Percentiles rank a stretch among this genome's conserved stretches.
phyloP scores from a whole-genome alignment of 2,888 invertebrate species.

The Phrixothrix hirtus region DNA sequence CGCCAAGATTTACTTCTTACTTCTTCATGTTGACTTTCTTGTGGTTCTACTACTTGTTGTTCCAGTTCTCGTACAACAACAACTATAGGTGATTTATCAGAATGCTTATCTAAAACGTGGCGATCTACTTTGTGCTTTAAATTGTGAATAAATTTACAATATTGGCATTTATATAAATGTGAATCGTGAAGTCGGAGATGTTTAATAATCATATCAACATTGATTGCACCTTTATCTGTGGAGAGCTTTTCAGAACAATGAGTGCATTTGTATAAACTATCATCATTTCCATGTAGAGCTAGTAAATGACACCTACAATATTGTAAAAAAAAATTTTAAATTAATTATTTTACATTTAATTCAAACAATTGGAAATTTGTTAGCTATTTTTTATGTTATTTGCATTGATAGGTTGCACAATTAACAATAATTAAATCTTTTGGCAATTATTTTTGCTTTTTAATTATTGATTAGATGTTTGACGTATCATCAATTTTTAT shows the following conservation, averaged over 20 bases:
- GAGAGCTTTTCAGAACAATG: constrained; percentile 69
- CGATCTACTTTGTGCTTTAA: constrained; percentile 66
- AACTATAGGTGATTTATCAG: constrained; percentile 56
- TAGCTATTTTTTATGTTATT: too few relatives aligned
- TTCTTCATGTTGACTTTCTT: constrained; percentile 16
- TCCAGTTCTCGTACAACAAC: constrained; percentile 57
- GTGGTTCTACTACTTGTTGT: constrained; percentile 40
- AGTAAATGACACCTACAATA: constrained; percentile 66
- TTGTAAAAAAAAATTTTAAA: background rate
- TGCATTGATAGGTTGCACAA: too few relatives aligned
- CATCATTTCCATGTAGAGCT: constrained; percentile 68
- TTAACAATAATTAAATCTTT: too few relatives aligned
- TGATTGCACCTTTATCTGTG: constrained; percentile 55
- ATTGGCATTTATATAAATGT: constrained; percentile 71
- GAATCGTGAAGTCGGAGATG: constrained; percentile 79
- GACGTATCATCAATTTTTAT: too few relatives aligned
- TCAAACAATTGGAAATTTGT: too few relatives aligned
- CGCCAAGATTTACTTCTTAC: constrained; percentile 66
- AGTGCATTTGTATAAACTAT: constrained; percentile 61
- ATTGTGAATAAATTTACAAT: constrained; percentile 69
- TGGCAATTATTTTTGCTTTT: too few relatives aligned
- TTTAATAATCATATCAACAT: constrained; percentile 65
- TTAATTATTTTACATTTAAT: too few relatives aligned
- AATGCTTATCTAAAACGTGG: constrained; percentile 67
- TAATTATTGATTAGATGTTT: too few relatives aligned